Evolutionary conservation across 2,113 vertebrate genomes (phyloP).

Genomic region (Cebidichthys violaceus): DNA sequence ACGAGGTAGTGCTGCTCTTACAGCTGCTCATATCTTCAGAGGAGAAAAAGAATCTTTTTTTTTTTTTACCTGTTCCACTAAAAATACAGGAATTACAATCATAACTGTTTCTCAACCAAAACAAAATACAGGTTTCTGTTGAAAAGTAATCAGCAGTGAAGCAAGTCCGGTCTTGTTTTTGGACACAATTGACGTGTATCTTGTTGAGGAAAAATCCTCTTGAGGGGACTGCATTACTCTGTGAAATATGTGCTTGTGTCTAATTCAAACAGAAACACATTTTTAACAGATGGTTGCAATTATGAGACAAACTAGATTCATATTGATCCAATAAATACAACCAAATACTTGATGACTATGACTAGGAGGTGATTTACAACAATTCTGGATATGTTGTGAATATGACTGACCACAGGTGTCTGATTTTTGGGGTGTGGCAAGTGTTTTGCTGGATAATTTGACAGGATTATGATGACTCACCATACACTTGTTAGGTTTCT

Average conservation of each 20-base stretch:
- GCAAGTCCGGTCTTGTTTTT: conserved; percentile 58
- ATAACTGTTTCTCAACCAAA: conserved; percentile 63
- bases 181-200: conserved; percentile 27
- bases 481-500: conserved; percentile 99
- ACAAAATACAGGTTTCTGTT: conserved; percentile 56
- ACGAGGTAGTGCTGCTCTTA: conserved; percentile 59
- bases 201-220: conserved; percentile 40
- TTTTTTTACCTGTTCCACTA: conserved; percentile 45
- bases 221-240: conserved; percentile 27
- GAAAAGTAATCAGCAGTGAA: conserved; percentile 68
- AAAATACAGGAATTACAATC: conserved; percentile 58
- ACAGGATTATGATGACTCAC: conserved; percentile 85
- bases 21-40: conserved; percentile 59
- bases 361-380: background rate
- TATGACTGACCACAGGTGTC: background rate
- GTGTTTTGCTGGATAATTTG: conserved; percentile 1
- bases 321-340: conserved; percentile 42
- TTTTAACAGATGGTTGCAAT: conserved; percentile 50
- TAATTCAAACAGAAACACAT: conserved; percentile 31
- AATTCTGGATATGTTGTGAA: conserved; percentile 15
- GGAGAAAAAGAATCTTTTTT: conserved; percentile 22
- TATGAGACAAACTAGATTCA: conserved; percentile 36
- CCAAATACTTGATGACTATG: background rate
- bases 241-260: conserved; percentile 44
- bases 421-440: background rate